Evolutionary conservation across 1,140 invertebrate genomes (phyloP).

Genomic region (Euura saliciscinereae): DNA sequence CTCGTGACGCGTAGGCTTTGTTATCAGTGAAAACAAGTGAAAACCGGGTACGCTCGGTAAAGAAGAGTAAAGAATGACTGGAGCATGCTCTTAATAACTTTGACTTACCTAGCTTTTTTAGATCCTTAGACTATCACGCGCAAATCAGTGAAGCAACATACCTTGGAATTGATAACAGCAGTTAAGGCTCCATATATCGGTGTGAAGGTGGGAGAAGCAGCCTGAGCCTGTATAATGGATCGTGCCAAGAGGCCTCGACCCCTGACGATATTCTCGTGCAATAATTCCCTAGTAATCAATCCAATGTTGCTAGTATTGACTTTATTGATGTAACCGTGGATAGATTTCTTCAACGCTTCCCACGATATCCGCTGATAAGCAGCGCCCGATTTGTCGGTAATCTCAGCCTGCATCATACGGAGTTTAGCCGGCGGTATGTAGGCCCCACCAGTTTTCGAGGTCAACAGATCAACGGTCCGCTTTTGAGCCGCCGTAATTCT

Average conservation of each 20-base stretch:
- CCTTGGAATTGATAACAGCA: conserved; percentile 94
- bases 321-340: conserved; percentile 98
- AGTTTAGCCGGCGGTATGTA: conserved; percentile 98
- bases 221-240: conserved; percentile 96
- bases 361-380: conserved; percentile 96
- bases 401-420: conserved; percentile 91
- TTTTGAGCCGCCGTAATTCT: conserved; percentile 50
- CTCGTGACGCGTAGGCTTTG: not conserved
- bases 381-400: conserved; percentile 90
- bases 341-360: conserved; percentile 99
- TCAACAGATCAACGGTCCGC: conserved; percentile 76
- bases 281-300: conserved; percentile 88
- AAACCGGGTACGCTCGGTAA: too few species aligned
- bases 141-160: conserved; percentile 30
- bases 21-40: not conserved
- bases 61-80: too few species aligned
- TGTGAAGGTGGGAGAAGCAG: conserved; percentile 96
- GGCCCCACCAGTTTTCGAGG: conserved; percentile 90
- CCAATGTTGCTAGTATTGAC: conserved; percentile 95
- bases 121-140: not conserved
- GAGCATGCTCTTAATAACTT: not conserved
- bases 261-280: conserved; percentile 95
- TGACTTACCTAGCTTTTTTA: conserved; percentile 16
- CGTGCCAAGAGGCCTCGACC: conserved; percentile 90
- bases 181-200: conserved; percentile 96